Conservation (phyloP, 30 jellyfish, hydroid and myxozoan species). For the Aurelia sp. region DNA sequence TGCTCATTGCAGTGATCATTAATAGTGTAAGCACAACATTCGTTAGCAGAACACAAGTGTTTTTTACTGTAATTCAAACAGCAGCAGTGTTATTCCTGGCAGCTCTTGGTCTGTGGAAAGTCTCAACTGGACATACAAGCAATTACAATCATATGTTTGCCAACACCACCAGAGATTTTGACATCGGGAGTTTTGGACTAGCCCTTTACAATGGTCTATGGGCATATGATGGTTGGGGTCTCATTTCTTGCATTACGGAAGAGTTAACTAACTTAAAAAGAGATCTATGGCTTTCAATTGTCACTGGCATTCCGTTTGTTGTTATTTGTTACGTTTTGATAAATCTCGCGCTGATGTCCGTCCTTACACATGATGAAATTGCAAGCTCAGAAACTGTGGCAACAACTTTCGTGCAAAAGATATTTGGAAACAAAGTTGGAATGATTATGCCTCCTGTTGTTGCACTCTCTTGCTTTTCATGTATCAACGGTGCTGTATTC, state of each 20-base stretch:
- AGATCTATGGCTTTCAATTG: conserved; percentile 37
- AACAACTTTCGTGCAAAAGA: conserved; percentile 37
- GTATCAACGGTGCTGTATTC: conserved; percentile 36
- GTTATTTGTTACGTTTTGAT: conserved; percentile 34
- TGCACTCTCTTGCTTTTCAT: conserved; percentile 57
- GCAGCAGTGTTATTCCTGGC: conserved; percentile 34
- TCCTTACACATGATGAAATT: conserved; percentile 43
- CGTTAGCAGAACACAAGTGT: conserved; percentile 24
- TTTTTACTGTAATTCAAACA: conserved; percentile 36
- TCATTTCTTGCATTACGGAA: conserved; percentile 32
- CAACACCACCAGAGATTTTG: background rate
- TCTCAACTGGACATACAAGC: conserved; percentile 16
- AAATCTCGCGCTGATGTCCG: conserved; percentile 52
- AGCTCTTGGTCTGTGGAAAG: conserved; percentile 52
- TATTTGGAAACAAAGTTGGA: conserved; percentile 41
- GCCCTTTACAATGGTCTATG: conserved; percentile 68
- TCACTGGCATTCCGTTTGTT: conserved; percentile 71
- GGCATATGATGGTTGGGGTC: conserved; percentile 84
- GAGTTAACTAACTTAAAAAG: conserved; percentile 53
- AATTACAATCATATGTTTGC: conserved; percentile 40
- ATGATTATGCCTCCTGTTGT: conserved; percentile 41
- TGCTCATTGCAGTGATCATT: conserved; percentile 2
- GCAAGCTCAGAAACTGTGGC: conserved; percentile 72
- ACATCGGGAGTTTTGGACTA: conserved; percentile 11
- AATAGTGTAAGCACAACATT: conserved; percentile 26